phyloP scores from a whole-genome alignment of 2,888 invertebrate species.

The Acrocera orbiculus region DNA sequence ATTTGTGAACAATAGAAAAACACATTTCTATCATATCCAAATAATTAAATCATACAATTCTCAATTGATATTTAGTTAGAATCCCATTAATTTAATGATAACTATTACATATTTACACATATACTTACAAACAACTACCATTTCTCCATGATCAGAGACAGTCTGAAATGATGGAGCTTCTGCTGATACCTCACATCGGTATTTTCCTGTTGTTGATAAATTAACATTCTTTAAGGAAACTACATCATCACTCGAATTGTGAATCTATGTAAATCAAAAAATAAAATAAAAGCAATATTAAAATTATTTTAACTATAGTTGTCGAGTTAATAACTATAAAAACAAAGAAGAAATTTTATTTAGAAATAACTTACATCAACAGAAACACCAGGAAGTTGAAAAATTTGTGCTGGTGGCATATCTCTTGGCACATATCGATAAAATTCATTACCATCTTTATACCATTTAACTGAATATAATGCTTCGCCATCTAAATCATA shows the following conservation, averaged over 20 bases:
- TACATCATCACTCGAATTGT: constrained; percentile 47
- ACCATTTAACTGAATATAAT: constrained; percentile 82
- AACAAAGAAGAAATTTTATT: background rate
- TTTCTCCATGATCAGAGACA: constrained; percentile 45
- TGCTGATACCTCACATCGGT: constrained; percentile 52
- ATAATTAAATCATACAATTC: too few relatives aligned
- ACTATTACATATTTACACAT: too few relatives aligned
- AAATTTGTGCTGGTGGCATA: constrained; percentile 60
- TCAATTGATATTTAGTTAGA: too few relatives aligned
- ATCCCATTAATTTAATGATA: too few relatives aligned
- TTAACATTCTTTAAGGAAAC: constrained; percentile 47
- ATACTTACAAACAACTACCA: constrained; percentile 51
- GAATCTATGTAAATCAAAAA: constrained; percentile 32
- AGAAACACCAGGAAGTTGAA: constrained; percentile 59
- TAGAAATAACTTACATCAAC: constrained; percentile 55
- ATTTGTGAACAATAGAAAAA: too few relatives aligned
- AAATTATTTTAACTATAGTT: background rate
- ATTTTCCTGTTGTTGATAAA: constrained; percentile 43
- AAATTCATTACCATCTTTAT: constrained; percentile 80
- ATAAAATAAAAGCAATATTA: background rate
- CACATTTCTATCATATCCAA: too few relatives aligned
- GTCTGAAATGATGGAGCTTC: constrained; percentile 55
- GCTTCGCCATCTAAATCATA: constrained; percentile 69
- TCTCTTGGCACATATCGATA: constrained; percentile 73
- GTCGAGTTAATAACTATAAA: too few relatives aligned